phyloP scores from a whole-genome alignment of 2,797 vertebrate genomes.

The Thunnus albacares region DNA sequence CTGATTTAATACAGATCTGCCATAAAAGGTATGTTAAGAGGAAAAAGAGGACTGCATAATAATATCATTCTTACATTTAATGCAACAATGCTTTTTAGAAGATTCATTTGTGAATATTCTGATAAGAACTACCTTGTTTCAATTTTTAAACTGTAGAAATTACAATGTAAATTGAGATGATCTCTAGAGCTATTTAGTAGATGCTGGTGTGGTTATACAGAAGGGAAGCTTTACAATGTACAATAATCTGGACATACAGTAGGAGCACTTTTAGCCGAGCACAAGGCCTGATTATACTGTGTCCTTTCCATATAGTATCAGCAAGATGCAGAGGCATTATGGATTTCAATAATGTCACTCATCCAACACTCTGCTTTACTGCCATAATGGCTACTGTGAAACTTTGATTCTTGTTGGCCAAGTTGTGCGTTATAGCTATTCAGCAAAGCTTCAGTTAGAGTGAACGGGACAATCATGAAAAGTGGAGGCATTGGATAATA shows the following conservation, averaged over 20 bases:
- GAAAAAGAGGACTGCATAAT: not conserved
- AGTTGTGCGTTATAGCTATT: not conserved
- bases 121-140: not conserved
- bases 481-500: not conserved
- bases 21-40: not conserved
- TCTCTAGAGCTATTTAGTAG: no score
- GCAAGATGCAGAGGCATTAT: not conserved
- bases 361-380: not conserved
- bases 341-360: not conserved
- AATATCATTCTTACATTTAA: no score
- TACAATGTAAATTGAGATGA: not conserved
- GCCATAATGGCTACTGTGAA: not conserved
- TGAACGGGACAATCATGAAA: conserved; percentile 16
- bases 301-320: not conserved
- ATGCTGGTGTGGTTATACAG: not conserved
- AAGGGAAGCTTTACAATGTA: not conserved
- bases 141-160: not conserved
- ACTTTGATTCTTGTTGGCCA: conserved; percentile 2
- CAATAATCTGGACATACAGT: not conserved
- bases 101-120: not conserved
- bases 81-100: no score
- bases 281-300: not conserved
- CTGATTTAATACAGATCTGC: not conserved
- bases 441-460: conserved; percentile 13
- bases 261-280: not conserved